Conservation (phyloP, 2,888 invertebrate genomes). For the Drosophila quinaria region DNA sequence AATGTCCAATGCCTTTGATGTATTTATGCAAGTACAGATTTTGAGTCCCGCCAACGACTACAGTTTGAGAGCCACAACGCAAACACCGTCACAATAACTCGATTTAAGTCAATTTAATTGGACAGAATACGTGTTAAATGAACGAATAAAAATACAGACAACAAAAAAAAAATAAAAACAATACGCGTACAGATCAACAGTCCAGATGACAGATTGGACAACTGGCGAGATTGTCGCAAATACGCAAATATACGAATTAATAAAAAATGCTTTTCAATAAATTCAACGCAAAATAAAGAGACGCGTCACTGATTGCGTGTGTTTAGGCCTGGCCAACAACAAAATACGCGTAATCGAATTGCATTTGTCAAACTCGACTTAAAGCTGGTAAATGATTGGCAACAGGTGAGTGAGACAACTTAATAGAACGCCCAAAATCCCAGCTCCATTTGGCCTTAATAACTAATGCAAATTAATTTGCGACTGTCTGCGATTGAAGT, state of each 20-base stretch:
- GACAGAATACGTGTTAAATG: conserved; percentile 44
- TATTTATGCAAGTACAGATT: conserved; percentile 24
- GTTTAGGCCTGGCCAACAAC: conserved; percentile 49
- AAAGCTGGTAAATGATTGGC: conserved; percentile 50
- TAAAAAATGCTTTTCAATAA: conserved; percentile 28
- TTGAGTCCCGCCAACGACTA: not conserved
- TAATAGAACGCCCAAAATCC: conserved; percentile 68
- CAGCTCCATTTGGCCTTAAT: conserved; percentile 68
- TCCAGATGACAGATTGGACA: conserved; percentile 61
- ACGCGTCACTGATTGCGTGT: conserved; percentile 57
- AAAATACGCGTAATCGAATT: conserved; percentile 31
- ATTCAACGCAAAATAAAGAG: conserved; percentile 8
- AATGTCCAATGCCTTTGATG: conserved; percentile 4
- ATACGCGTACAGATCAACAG: conserved; percentile 16
- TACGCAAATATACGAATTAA: conserved; percentile 29
- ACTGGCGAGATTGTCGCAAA: conserved; percentile 35
- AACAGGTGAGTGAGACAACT: conserved; percentile 32
- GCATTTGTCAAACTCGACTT: conserved; percentile 45
- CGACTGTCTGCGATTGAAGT: conserved; percentile 58
- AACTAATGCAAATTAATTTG: conserved; percentile 75
- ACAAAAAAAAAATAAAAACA: conserved; percentile 13
- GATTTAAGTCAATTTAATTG: conserved; percentile 64
- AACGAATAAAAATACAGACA: conserved; percentile 29
- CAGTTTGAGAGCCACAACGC: conserved; percentile 22
- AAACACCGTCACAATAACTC: conserved; percentile 46